Evolutionary conservation across 2,113 vertebrate genomes (phyloP).

Genomic region (Hippocampus guttulatus): DNA sequence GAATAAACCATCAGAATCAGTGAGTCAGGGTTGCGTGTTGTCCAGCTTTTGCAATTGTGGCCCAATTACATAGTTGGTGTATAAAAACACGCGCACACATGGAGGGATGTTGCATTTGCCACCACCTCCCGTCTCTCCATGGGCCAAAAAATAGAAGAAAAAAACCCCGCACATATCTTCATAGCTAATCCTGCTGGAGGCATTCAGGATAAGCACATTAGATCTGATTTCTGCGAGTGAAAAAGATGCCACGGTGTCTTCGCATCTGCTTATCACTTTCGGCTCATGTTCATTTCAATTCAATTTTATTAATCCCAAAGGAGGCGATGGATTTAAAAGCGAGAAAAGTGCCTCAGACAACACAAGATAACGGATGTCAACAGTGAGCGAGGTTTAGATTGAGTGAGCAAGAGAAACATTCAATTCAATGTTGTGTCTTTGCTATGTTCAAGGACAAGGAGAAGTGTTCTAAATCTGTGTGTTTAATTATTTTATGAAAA

Average conservation of each 20-base stretch:
- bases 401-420: not conserved
- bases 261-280: slow-evolving; percentile 49
- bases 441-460: no score
- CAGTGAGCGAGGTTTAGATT: slow-evolving; percentile 18
- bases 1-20: slow-evolving; percentile 52
- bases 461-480: not conserved
- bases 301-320: slow-evolving; percentile 52
- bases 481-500: not conserved
- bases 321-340: slow-evolving; percentile 58
- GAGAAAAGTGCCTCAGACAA: slow-evolving; percentile 50
- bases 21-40: slow-evolving; percentile 42
- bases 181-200: slow-evolving; percentile 67
- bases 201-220: slow-evolving; percentile 66
- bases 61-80: slow-evolving; percentile 1
- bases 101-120: slow-evolving; percentile 5
- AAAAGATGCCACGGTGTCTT: slow-evolving; percentile 56
- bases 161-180: slow-evolving; percentile 46
- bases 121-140: slow-evolving; percentile 10
- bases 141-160: slow-evolving; percentile 11
- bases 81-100: not conserved
- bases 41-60: slow-evolving; percentile 42
- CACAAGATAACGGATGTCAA: slow-evolving; percentile 47
- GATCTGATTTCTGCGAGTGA: slow-evolving; percentile 59
- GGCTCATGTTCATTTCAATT: slow-evolving; percentile 47
- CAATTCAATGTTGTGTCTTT: not conserved